phyloP scores from a whole-genome alignment of 2,888 invertebrate genomes.

The Drosophila antonietae region DNA sequence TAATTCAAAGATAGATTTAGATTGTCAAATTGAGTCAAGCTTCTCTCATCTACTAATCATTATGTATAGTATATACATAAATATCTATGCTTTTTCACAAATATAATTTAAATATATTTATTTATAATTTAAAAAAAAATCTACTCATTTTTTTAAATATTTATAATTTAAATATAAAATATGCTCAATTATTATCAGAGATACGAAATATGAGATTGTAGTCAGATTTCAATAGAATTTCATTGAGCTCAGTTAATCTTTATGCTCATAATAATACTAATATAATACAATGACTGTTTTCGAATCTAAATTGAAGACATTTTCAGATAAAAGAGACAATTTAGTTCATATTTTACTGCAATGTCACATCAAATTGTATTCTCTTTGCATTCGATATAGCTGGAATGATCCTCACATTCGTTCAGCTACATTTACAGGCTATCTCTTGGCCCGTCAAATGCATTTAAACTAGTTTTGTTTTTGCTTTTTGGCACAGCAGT shows the following conservation, averaged over 20 bases:
- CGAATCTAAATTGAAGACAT: no score
- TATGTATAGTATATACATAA: no score
- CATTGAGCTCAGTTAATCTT: neutral
- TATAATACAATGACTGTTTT: no score
- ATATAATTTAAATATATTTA: neutral
- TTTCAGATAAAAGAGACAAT: neutral
- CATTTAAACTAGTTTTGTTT: conserved; percentile 8
- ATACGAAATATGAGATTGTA: neutral
- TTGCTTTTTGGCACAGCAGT: conserved; percentile 56
- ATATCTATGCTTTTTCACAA: no score
- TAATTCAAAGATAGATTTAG: no score
- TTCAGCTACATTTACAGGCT: neutral
- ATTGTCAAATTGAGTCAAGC: no score
- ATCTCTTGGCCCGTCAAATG: neutral
- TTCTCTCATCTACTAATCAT: no score
- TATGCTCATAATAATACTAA: neutral
- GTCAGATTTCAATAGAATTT: neutral
- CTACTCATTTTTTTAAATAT: no score
- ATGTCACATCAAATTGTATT: neutral
- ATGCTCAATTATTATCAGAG: neutral
- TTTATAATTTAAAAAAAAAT: no score
- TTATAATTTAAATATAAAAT: neutral
- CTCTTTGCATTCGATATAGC: neutral
- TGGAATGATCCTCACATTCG: neutral
- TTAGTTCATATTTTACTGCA: no score